Percentiles rank a stretch among this genome's conserved stretches.
Evolutionary conservation across 1,140 invertebrate genomes (phyloP).

Genomic region (Bombus terrestris): DNA sequence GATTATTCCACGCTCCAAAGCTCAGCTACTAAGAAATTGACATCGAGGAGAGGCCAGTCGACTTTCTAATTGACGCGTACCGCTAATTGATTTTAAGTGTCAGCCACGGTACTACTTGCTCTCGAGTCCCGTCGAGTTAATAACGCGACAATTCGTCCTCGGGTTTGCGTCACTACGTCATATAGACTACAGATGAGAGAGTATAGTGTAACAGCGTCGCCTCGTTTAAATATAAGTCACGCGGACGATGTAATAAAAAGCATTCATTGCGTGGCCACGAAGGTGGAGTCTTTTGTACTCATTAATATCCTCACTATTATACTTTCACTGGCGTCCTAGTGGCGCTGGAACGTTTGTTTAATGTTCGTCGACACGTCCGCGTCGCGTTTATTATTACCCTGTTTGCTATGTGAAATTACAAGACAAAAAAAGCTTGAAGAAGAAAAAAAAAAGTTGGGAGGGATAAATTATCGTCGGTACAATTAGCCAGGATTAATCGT

Average conservation of each 20-base stretch:
- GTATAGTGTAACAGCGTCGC: neutral
- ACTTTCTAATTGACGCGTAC: constrained; percentile 73
- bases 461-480: neutral
- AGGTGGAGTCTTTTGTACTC: constrained; percentile 44
- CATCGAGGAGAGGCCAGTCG: constrained; percentile 33
- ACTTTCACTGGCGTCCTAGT: constrained; percentile 39
- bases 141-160: constrained; percentile 49
- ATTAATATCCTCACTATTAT: constrained; percentile 27
- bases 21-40: constrained; percentile 25
- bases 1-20: constrained; percentile 43
- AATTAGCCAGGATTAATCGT: constrained; percentile 38
- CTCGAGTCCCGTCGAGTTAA: constrained; percentile 54
- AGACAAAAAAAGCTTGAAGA: neutral
- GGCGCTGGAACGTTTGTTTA: constrained; percentile 32
- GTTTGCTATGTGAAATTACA: neutral
- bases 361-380: constrained; percentile 7
- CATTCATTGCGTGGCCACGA: constrained; percentile 21
- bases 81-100: constrained; percentile 75
- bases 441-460: neutral
- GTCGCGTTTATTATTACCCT: constrained; percentile 24
- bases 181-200: constrained; percentile 20
- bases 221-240: constrained; percentile 51
- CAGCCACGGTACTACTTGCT: constrained; percentile 50
- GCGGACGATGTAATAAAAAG: constrained; percentile 43
- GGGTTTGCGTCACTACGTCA: constrained; percentile 55